Base-by-base conservation (phyloP, 1,140 invertebrate genomes). In the Trichogramma pretiosum region DNA sequence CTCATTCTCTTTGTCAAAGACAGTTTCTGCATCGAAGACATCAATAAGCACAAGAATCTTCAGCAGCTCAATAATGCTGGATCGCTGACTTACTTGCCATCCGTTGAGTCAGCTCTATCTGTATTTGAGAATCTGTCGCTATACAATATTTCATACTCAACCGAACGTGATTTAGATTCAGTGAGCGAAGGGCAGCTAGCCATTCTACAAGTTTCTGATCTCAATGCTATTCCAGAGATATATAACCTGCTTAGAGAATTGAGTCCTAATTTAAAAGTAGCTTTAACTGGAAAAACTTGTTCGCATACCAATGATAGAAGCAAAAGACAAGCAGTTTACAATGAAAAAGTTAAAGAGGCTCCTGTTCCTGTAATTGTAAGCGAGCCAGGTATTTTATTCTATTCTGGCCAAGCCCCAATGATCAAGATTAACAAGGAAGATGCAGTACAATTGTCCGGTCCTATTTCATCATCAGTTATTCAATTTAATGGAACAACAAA, bases 211-310 rank as follows among this genome's bases (percentile, higher is more conserved):
- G 47, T 58, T 5, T 53, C 23, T 16, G 59, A 65, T 40, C 41
- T 70, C 17, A 56, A 65, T n/a, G 26, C 50, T 14, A 42, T 69
- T 39, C 39, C 56, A n/a, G 57, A 67, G n/a, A 55, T 50, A 5
- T 68, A 60, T 22, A 60, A 60, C 16, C 39, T 41, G 1, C 10
- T 65, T 2, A 56, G 45, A 34, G 58, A 65, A 11, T 52, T 52
- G 0, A 68, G 40, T 46, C 54, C 59, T 10, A 62, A 59, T 26
- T 41, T 62, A 9, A 45, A 65, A 34, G 56, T 57, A 24, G 54
- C 53, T 14, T 42, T 72, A 5, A 68, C 67, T n/a, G 69, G 69
- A 22, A 61, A 54, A 26, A 54, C 53, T 4, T 72, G 69, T 43
- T n/a, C n/a, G n/a, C n/a, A n/a, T n/a, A n/a, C n/a, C n/a, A n/a